Evolutionary conservation across 2,797 vertebrate species (phyloP), one percentile per base, ranked within the genome.

Genomic region (Anabacerthia variegaticeps): DNA sequence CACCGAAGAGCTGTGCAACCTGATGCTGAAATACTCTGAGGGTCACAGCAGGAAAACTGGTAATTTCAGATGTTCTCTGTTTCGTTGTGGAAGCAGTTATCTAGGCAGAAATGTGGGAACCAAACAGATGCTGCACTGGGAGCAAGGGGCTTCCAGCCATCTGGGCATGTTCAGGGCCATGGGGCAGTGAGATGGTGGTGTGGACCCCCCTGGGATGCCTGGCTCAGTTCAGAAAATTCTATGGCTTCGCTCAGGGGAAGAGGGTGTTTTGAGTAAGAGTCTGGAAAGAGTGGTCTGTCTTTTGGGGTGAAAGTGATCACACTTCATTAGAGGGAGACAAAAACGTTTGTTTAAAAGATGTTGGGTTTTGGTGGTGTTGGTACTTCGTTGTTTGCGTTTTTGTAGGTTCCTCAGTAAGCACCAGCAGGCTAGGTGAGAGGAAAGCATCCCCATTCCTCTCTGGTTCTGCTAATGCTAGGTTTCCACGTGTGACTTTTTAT

Each of bases 191-290:
- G 30, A 43, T 6, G 6, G 18, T 66, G 34, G 7, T 4, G 7
- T 79, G 37, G 56, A 87, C 24, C 6, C 27, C 17, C 12, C 5
- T 1, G 3, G n/a, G 27, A 65, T 1, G 2, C 32, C 28, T 14
- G 34, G 13, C 30, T 82, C 30, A 6, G 26, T 66, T 85, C 0
- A 3, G 21, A 52, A 81, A 75, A 66, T 54, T 10, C 44, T 63
- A 12, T 1, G 2, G 17, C n/a, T 84, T 86, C 49, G 6, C 3
- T 6, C 3, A 0, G 1, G 15, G 14, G 6, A 43, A 55, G 28
- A 30, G 11, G 3, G 10, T 22, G 15, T 76, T 95, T 65, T 54
- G 51, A 92, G 46, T 44, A 82, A 73, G 65, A 65, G 62, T 12
- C 36, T 49, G n/a, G 27, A 51, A 88, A 88, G 43, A 90, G 6